Percentiles rank a stretch among this genome's conserved stretches.
Conservation (phyloP, 2,888 invertebrate genomes). For the Drosophila cracens region DNA sequence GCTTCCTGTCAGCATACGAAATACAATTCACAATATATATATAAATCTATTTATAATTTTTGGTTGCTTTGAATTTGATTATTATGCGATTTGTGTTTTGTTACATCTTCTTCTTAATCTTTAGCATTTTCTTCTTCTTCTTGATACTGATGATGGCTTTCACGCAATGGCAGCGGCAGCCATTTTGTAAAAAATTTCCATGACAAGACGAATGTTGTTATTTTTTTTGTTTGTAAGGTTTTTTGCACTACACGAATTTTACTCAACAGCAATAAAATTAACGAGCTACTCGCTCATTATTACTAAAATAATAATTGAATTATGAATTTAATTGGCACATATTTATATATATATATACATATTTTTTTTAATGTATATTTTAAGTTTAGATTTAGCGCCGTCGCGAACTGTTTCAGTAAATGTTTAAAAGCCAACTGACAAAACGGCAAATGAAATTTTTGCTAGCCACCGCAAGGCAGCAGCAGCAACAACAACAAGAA, state of each 20-base stretch:
- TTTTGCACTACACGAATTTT: conserved; percentile 22
- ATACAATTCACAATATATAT: conserved; percentile 6
- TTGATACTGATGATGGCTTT: conserved; percentile 50
- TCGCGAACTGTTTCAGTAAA: conserved; percentile 81
- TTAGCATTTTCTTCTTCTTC: conserved; percentile 17
- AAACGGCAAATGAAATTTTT: conserved; percentile 71
- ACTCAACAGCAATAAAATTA: conserved; percentile 13
- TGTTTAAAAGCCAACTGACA: conserved; percentile 83
- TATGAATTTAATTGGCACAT: conserved; percentile 27
- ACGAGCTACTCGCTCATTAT: conserved; percentile 24
- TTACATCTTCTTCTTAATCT: conserved; percentile 18
- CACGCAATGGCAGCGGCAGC: conserved; percentile 62
- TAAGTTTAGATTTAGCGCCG: conserved; percentile 58
- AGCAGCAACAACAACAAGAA: conserved; percentile 19
- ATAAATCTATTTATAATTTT: conserved; percentile 7
- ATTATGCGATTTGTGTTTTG: conserved; percentile 16
- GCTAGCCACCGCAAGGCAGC: conserved; percentile 46
- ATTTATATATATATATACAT: not conserved
- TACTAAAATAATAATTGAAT: conserved; percentile 42
- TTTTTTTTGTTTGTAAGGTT: conserved; percentile 1
- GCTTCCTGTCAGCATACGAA: conserved; percentile 58
- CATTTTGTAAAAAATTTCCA: conserved; percentile 69
- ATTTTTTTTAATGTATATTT: conserved; percentile 22
- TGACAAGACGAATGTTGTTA: conserved; percentile 33
- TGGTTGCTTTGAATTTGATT: conserved; percentile 34